Evolutionary conservation across 2,797 vertebrate genomes (phyloP).

Genomic region (Fistularia commersonii): DNA sequence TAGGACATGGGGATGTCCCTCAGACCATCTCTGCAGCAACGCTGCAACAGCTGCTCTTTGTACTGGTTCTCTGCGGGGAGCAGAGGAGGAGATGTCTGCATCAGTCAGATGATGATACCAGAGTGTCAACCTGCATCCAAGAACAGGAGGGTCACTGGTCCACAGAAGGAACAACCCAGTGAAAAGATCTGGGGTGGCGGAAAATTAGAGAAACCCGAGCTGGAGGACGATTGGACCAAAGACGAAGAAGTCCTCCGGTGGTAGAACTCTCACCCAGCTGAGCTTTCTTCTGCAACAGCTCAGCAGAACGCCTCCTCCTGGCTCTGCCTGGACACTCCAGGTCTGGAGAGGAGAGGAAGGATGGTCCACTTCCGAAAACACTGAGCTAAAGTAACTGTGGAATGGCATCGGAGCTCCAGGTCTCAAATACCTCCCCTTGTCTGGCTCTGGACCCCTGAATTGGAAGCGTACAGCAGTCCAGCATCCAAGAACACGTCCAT

Average conservation of each 20-base stretch:
- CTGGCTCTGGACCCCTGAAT: constrained; percentile 30
- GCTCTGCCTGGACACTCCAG: constrained; percentile 45
- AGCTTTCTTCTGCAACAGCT: constrained; percentile 49
- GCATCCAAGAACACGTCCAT: constrained; percentile 69
- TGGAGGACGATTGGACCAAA: no score
- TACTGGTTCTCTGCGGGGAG: constrained; percentile 64
- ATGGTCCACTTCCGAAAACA: no score
- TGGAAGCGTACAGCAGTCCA: constrained; percentile 72
- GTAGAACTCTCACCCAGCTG: constrained; percentile 61
- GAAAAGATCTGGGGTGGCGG: no score
- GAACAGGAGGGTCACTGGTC: no score
- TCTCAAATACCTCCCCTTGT: constrained; percentile 49
- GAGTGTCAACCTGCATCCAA: no score
- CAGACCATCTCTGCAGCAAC: constrained; percentile 78
- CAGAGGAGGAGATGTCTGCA: no score
- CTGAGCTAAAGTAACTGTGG: no score
- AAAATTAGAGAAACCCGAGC: no score
- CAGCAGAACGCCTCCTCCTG: constrained; percentile 68
- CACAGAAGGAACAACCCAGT: no score
- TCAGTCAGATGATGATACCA: no score
- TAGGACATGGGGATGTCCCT: constrained; percentile 73
- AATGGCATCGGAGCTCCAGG: no score
- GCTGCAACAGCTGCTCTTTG: constrained; percentile 53
- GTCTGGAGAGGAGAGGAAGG: constrained; percentile 35
- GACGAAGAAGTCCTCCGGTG: no score